Base-by-base conservation (phyloP, 1,140 invertebrate genomes). In the Periplaneta americana region DNA sequence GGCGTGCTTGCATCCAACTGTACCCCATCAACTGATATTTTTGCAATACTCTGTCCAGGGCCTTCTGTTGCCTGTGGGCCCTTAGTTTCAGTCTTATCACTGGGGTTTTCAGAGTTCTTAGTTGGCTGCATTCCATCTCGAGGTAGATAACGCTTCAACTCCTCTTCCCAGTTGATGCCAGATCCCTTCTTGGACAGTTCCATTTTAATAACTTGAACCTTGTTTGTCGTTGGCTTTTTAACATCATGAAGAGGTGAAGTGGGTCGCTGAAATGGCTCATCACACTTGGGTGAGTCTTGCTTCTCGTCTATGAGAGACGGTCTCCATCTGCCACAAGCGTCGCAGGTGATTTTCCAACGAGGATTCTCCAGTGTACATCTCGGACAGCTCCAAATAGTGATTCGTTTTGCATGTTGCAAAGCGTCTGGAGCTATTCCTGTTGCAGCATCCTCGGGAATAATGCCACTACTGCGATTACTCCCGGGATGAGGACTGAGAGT, bases 281-380 rank as follows among this genome's bases (percentile, higher is more conserved):
- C 80, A 74, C 84, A 84, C 28, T 83, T 28, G 17, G 22, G 15
- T 34, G 6, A 22, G 35, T 32, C 75, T n/a, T 8, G 75, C 35
- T 36, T 5, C 35, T 34, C 81, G 82, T 66, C 57, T 5, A 34
- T 11, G 34, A 36, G 1, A 18, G 78, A 86, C 85, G 76, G 87
- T 48, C 84, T 80, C 75, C 85, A 82, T 34, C 81, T 86, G 34
- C 88, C 89, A 83, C 91, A 92, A 10, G 89, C 90, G 80, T 90
- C 89, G 84, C 91, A 92, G 34, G 90, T 89, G 32, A 91, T 87
- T 82, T 89, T 88, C 91, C 91, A 92, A 77, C 88, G 86, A 9
- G 89, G 88, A 84, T 92, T 92, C 84, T 90, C 88, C 33, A 91
- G 81, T 18, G 90, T 90, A 83, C 91, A 92, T 79, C 89, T 87